Conservation (phyloP, 2,888 invertebrate species). For the Leucozona laternaria region DNA sequence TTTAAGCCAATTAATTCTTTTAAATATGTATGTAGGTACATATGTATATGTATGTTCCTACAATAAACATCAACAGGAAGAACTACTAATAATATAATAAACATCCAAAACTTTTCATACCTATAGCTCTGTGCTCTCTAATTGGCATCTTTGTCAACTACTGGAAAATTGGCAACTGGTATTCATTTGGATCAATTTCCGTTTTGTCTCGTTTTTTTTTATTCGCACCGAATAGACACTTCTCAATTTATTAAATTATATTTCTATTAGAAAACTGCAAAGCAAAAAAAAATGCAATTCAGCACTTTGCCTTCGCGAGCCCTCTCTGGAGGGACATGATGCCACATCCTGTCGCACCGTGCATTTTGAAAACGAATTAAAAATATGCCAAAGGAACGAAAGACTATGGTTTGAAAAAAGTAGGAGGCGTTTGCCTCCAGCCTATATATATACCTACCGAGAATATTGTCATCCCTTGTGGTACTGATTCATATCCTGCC, state of each 20-base stretch:
- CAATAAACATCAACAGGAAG: too few relatives aligned
- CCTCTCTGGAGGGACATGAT: neutral
- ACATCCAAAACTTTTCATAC: neutral
- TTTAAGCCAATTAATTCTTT: too few relatives aligned
- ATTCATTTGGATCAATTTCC: constrained; percentile 58
- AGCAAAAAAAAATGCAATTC: constrained; percentile 47
- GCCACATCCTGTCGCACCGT: constrained; percentile 52
- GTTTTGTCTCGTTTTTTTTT: constrained; percentile 34
- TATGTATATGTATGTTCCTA: too few relatives aligned
- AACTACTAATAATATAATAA: neutral
- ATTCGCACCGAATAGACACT: neutral
- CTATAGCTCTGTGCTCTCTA: neutral
- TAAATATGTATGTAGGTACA: too few relatives aligned
- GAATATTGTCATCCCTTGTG: constrained; percentile 57
- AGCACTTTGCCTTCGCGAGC: constrained; percentile 7
- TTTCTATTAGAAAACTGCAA: constrained; percentile 58
- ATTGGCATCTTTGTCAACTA: constrained; percentile 49
- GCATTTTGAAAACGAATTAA: constrained; percentile 31
- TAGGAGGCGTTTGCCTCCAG: constrained; percentile 45
- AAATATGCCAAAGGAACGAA: constrained; percentile 37
- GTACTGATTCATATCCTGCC: constrained; percentile 62
- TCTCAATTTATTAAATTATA: constrained; percentile 60
- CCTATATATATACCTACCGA: too few relatives aligned
- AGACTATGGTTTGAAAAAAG: constrained; percentile 13
- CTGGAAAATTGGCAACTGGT: constrained; percentile 29